A percentile compares a stretch with the other conserved stretches of the same genome.
phyloP scores from a whole-genome alignment of 2,888 invertebrate genomes.

The Brachypterus glaber region DNA sequence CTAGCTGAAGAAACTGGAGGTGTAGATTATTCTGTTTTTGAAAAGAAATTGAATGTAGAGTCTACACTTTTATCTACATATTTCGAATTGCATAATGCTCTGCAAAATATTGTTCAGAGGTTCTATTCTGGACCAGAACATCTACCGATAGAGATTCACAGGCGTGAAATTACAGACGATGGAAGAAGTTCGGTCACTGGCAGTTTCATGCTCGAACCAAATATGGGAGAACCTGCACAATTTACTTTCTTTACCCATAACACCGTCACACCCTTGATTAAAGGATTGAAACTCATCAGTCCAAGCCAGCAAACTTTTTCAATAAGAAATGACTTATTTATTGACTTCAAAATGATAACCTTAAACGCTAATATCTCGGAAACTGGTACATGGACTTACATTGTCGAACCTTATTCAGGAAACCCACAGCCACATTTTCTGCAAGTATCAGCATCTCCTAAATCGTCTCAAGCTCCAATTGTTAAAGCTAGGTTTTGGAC shows the following conservation, averaged over 20 bases:
- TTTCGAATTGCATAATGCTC: conserved; percentile 43
- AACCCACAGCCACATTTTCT: conserved; percentile 52
- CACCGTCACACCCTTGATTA: conserved; percentile 44
- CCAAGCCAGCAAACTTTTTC: conserved; percentile 43
- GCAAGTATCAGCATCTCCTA: conserved; percentile 50
- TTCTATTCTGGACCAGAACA: conserved; percentile 42
- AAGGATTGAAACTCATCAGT: conserved; percentile 42
- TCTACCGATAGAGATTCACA: conserved; percentile 46
- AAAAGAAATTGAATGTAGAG: conserved; percentile 45
- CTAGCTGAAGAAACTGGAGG: conserved; percentile 42
- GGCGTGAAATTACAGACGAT: conserved; percentile 44
- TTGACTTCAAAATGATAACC: conserved; percentile 44
- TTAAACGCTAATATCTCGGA: conserved; percentile 45
- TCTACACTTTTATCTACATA: conserved; percentile 45
- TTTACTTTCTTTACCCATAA: conserved; percentile 47
- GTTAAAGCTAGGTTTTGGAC: conserved; percentile 45
- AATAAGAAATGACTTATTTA: conserved; percentile 42
- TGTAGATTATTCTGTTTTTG: conserved; percentile 43
- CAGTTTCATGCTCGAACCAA: conserved; percentile 46
- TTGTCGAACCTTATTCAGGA: conserved; percentile 47
- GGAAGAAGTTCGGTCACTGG: conserved; percentile 44
- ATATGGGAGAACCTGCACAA: conserved; percentile 44
- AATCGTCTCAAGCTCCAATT: conserved; percentile 37
- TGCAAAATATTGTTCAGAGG: conserved; percentile 41
- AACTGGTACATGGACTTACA: conserved; percentile 52